Base-by-base conservation (phyloP, 2,113 vertebrate species). In the Ameiurus melas region DNA sequence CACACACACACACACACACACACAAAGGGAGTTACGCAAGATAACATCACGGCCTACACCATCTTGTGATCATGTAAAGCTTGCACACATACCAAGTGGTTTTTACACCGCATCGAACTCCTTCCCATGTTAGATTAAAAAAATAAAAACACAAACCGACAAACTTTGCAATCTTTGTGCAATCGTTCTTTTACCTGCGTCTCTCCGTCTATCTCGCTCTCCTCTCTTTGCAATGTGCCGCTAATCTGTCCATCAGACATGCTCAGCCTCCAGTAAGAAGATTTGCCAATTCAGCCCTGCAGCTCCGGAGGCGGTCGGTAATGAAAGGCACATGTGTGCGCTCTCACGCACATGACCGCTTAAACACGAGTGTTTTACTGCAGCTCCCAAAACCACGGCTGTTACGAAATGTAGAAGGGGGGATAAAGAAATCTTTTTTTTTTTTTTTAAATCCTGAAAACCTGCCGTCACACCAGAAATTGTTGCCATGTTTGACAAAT, bases 211-310 rank as follows among this genome's bases (percentile, higher is more conserved):
- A 83, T 89, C 70, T 25, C 81, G 87, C 70, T 58, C 85, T 92
- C 88, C 90, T 82, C 55, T 86, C 83, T 90, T 88, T 39, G n/a
- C 90, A 91, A 89, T 88, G 92, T 93, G 92, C 91, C 93, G 78
- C 93, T 96, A 97, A 96, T 95, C 93, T 95, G 92, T 94, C 94
- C 92, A 94, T 93, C 90, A 95, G 94, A 97, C 96, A 93, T 94
- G 90, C 92, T 95, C 94, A 91, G 92, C 94, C 96, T 96, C 95
- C 92, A 95, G 66, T 94, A 96, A 96, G 93, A 90, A 92, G 89
- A 96, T 96, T 94, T 97, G 95, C 95, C 95, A 96, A 95, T 93
- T 96, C 94, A 96, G 96, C 96, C 94, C 95, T 91, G 81, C 92
- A 92, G 94, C 93, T 97, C 95, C 94, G 94, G 93, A 93, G 93